These are phyloP conservation scores for Probaryconus sp. DNA, from an alignment of 1,140 invertebrate genomes.

Conservation along the genomic window DNA sequence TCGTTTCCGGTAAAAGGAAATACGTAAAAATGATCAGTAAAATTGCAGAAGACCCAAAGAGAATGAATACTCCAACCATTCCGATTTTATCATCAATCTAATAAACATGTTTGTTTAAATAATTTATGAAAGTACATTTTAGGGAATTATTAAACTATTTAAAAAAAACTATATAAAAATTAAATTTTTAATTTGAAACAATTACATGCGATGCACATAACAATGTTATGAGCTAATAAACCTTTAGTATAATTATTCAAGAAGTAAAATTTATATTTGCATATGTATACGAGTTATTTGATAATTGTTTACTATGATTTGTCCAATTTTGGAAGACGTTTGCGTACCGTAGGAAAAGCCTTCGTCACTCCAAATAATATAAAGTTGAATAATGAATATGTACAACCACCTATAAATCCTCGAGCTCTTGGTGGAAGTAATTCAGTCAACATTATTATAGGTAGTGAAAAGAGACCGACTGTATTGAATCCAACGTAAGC, in stretches of 20 bases:
- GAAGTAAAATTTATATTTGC: not conserved
- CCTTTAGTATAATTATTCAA: too few species aligned
- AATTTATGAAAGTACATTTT: slow-evolving; percentile 7
- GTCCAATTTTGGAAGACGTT: not conserved
- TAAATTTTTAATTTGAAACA: not conserved
- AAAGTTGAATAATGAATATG: slow-evolving; percentile 84
- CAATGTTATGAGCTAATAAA: too few species aligned
- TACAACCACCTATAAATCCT: slow-evolving; percentile 82
- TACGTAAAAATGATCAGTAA: slow-evolving; percentile 84
- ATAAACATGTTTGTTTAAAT: slow-evolving; percentile 10
- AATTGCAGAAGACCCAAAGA: slow-evolving; percentile 84
- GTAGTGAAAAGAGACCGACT: slow-evolving; percentile 84
- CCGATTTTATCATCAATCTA: slow-evolving; percentile 80
- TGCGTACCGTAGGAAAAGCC: slow-evolving; percentile 80
- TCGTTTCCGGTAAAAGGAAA: slow-evolving; percentile 89
- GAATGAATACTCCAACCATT: slow-evolving; percentile 81
- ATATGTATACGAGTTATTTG: not conserved
- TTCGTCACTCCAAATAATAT: slow-evolving; percentile 86
- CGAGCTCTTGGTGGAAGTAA: slow-evolving; percentile 83
- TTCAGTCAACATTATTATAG: slow-evolving; percentile 85
- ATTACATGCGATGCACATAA: too few species aligned
- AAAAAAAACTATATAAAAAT: not conserved
- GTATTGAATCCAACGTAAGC: slow-evolving; percentile 85
- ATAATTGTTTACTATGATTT: not conserved
- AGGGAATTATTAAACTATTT: not conserved